Percentiles rank a stretch among this genome's conserved stretches.
These are phyloP conservation scores for Catostylus mosaicus DNA, from an alignment of 30 jellyfish, hydroid and myxozoan genomes.

Conservation along the genomic window DNA sequence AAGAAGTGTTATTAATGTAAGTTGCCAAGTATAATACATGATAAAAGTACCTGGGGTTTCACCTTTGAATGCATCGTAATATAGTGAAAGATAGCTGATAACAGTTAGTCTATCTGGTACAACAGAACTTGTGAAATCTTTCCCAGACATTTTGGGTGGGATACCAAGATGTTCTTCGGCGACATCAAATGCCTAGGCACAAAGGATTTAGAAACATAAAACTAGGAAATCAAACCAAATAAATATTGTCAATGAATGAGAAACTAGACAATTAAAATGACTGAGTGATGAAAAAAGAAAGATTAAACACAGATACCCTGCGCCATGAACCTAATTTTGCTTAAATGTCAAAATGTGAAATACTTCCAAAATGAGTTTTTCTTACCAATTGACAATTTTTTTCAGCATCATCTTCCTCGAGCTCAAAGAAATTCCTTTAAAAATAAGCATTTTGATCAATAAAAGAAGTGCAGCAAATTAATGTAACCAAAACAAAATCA, in stretches of 20 bases:
- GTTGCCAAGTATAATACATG: too few species aligned
- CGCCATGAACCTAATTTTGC: too few species aligned
- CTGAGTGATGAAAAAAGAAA: too few species aligned
- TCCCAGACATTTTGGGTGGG: slow-evolving; percentile 89
- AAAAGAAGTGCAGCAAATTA: too few species aligned
- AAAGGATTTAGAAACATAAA: too few species aligned
- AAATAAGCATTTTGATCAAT: background rate
- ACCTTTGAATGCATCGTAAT: slow-evolving; percentile 70
- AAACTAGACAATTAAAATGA: too few species aligned
- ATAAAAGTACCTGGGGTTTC: slow-evolving; percentile 82
- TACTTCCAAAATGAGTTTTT: background rate
- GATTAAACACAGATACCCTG: too few species aligned
- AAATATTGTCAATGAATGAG: too few species aligned
- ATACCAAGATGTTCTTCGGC: slow-evolving; percentile 96
- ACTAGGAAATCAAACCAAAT: background rate
- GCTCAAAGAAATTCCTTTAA: slow-evolving; percentile 68
- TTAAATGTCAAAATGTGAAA: background rate
- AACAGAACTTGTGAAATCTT: slow-evolving; percentile 59
- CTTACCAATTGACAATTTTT: slow-evolving; percentile 85
- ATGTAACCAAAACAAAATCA: too few species aligned
- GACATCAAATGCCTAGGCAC: slow-evolving; percentile 80
- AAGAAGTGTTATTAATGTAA: too few species aligned
- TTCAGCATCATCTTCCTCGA: slow-evolving; percentile 68
- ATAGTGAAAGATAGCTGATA: slow-evolving; percentile 79
- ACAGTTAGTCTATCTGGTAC: slow-evolving; percentile 82